Evolutionary conservation across 2,113 vertebrate species (phyloP).

Genomic region (Corythaeola cristata): DNA sequence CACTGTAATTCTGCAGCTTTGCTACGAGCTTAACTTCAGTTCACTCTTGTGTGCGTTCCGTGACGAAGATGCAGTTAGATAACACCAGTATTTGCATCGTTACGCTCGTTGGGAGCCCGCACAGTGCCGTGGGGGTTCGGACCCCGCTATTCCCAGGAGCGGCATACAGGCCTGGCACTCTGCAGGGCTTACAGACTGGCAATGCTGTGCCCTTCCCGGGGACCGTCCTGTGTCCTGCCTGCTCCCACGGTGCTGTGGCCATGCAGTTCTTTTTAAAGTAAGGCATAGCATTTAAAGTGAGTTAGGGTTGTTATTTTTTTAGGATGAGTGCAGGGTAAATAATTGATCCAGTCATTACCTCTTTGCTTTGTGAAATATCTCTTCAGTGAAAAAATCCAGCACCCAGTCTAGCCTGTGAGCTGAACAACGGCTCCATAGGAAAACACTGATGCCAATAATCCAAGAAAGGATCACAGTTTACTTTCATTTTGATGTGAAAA

Average conservation of each 20-base stretch:
- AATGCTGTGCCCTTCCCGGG: not conserved
- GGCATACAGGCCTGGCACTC: too few species aligned
- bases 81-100: too few species aligned
- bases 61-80: not conserved
- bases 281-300: not conserved
- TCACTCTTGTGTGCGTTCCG: not conserved
- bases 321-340: not conserved
- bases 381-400: not conserved
- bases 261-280: not conserved
- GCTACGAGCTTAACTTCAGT: not conserved
- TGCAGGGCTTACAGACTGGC: not conserved
- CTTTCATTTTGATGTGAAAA: not conserved
- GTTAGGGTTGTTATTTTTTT: not conserved
- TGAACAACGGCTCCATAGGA: not conserved
- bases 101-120: too few species aligned
- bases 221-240: too few species aligned
- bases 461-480: not conserved
- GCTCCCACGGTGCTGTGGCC: not conserved
- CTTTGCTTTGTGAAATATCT: not conserved
- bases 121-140: rapidly evolving
- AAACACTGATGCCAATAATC: not conserved
- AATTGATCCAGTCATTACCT: not conserved
- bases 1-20: not conserved
- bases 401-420: not conserved
- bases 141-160: not conserved